Conservation (phyloP, 1,140 invertebrate genomes). For the Liolophura sinensis region DNA sequence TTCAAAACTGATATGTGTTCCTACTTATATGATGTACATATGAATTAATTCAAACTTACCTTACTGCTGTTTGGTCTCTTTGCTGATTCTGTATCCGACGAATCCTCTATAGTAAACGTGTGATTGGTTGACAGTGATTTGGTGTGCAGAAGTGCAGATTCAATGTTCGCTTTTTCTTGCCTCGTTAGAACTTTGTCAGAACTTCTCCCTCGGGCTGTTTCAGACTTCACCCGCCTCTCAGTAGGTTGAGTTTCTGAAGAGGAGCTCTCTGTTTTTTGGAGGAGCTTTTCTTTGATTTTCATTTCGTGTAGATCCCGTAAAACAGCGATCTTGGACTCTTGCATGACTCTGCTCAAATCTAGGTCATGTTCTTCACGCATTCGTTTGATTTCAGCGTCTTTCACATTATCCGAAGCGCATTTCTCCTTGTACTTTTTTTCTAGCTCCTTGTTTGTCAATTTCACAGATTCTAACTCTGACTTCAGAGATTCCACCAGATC, state of each 20-base stretch:
- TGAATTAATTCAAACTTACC: no score
- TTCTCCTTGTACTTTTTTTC: conserved; percentile 1
- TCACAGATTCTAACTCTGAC: neutral
- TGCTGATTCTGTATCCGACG: no score
- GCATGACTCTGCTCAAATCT: neutral
- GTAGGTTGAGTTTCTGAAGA: neutral
- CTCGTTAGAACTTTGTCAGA: no score
- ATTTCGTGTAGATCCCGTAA: conserved; percentile 3
- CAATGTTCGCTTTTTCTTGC: no score
- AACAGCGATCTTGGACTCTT: neutral
- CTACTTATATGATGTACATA: no score
- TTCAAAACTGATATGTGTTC: no score
- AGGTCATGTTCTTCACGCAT: neutral
- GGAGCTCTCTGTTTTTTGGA: neutral
- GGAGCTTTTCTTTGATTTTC: neutral
- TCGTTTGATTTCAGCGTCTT: neutral
- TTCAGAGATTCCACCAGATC: conserved; percentile 4
- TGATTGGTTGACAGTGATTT: no score
- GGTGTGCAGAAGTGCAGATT: no score
- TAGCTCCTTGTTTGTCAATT: neutral
- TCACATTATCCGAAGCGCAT: neutral
- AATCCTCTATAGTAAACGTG: no score
- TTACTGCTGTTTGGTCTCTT: no score
- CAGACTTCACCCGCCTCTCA: neutral
- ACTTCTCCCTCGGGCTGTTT: no score